phyloP scores from a whole-genome alignment of 2,888 invertebrate species.

The Agonopterix arenella region DNA sequence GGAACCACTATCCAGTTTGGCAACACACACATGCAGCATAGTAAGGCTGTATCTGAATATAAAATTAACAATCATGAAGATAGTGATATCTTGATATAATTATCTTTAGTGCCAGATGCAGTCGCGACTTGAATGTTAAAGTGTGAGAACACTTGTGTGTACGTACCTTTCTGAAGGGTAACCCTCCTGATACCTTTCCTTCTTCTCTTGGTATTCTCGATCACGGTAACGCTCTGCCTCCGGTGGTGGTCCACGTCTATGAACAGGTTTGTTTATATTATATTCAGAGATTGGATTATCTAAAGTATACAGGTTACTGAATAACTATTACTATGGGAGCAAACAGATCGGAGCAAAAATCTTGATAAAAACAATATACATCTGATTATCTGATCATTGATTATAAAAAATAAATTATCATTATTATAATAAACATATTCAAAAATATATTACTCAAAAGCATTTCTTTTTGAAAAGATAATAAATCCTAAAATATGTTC shows the following conservation, averaged over 20 bases:
- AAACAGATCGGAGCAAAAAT: no score
- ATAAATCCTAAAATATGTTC: no score
- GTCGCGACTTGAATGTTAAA: neutral
- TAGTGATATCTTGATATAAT: neutral
- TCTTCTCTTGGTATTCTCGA: slow-evolving; percentile 49
- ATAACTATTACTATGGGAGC: no score
- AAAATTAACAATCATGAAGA: slow-evolving; percentile 1
- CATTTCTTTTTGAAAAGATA: no score
- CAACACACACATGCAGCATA: slow-evolving; percentile 41
- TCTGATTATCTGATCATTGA: no score
- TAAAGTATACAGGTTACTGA: no score
- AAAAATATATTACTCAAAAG: no score
- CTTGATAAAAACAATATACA: no score
- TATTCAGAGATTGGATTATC: no score
- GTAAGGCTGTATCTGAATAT: slow-evolving; percentile 3
- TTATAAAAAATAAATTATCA: no score
- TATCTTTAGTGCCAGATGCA: neutral
- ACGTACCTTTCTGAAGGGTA: slow-evolving; percentile 52
- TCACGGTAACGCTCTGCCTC: slow-evolving; percentile 51
- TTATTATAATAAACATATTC: no score
- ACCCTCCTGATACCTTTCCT: slow-evolving; percentile 50
- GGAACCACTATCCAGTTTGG: slow-evolving; percentile 26
- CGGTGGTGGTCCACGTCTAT: slow-evolving; percentile 47
- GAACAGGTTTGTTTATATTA: neutral
- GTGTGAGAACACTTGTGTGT: neutral